phyloP scores from a whole-genome alignment of 2,113 vertebrate genomes.

The Daboia siamensis region DNA sequence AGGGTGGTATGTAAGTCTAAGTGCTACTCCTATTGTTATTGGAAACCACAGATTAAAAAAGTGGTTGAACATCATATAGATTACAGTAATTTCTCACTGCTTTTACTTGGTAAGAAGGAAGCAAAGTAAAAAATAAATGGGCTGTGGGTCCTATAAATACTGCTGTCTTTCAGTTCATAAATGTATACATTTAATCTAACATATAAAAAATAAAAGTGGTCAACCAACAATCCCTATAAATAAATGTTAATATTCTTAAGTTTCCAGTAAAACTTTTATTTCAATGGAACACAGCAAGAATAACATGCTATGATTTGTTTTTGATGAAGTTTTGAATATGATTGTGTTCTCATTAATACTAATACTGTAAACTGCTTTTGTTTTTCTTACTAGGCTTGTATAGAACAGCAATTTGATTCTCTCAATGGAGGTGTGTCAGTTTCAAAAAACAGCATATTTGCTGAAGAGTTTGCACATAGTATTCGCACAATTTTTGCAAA shows the following conservation, averaged over 20 bases:
- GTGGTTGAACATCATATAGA: neutral
- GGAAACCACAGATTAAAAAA: neutral
- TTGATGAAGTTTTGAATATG: neutral
- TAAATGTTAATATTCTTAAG: neutral
- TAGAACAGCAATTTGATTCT: constrained; percentile 95
- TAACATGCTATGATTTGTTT: neutral
- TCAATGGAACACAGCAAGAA: neutral
- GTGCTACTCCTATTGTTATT: neutral
- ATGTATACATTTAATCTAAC: neutral
- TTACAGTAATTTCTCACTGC: neutral
- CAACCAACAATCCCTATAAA: neutral
- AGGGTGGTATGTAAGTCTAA: neutral
- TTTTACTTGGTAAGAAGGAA: neutral
- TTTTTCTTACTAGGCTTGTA: constrained; percentile 78
- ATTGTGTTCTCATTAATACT: neutral
- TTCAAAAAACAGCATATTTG: constrained; percentile 91
- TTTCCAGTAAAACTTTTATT: neutral
- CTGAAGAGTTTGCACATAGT: constrained; percentile 91
- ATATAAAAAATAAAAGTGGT: neutral
- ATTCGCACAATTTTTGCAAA: constrained; percentile 89
- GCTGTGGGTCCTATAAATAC: neutral
- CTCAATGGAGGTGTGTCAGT: constrained; percentile 84
- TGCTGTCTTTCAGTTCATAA: neutral
- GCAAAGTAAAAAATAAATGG: neutral
- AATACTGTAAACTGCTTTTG: neutral